Percentiles rank a stretch among this genome's conserved stretches.
Evolutionary conservation across 1,140 invertebrate species (phyloP).

Genomic region (Hypothenemus hampei): DNA sequence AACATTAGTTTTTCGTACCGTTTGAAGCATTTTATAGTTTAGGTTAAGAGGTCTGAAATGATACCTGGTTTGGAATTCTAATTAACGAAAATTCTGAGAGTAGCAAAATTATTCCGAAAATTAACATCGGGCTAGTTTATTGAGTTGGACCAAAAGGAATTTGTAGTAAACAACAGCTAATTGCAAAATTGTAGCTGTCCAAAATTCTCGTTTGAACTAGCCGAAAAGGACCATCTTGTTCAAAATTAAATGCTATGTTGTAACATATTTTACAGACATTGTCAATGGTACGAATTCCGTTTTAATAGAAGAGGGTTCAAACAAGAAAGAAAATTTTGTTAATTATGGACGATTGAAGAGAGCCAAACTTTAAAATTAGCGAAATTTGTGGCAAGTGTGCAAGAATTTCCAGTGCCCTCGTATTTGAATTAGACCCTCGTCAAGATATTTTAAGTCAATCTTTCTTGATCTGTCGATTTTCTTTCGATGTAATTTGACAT

Average conservation of each 20-base stretch:
- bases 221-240: constrained; percentile 11
- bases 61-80: too few species aligned
- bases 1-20: too few species aligned
- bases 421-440: constrained; percentile 20
- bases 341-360: constrained; percentile 8
- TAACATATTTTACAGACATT: constrained; percentile 28
- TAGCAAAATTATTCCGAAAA: background rate
- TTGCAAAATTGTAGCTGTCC: constrained; percentile 17
- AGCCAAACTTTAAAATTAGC: constrained; percentile 24
- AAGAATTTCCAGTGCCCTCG: constrained; percentile 19
- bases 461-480: constrained; percentile 20
- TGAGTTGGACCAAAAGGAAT: background rate
- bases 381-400: constrained; percentile 16
- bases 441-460: constrained; percentile 17
- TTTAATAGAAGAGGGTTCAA: constrained; percentile 25
- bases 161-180: constrained; percentile 22
- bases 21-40: too few species aligned
- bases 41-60: too few species aligned
- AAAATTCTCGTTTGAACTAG: constrained; percentile 12
- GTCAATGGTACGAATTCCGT: constrained; percentile 23
- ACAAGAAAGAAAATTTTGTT: constrained; percentile 26
- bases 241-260: constrained; percentile 23
- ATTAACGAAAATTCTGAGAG: too few species aligned
- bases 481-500: constrained; percentile 16
- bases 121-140: background rate